A percentile compares a stretch with the other conserved stretches of the same genome.
Evolutionary conservation across 1,140 invertebrate genomes (phyloP).

Genomic region (Dendroctonus valens): DNA sequence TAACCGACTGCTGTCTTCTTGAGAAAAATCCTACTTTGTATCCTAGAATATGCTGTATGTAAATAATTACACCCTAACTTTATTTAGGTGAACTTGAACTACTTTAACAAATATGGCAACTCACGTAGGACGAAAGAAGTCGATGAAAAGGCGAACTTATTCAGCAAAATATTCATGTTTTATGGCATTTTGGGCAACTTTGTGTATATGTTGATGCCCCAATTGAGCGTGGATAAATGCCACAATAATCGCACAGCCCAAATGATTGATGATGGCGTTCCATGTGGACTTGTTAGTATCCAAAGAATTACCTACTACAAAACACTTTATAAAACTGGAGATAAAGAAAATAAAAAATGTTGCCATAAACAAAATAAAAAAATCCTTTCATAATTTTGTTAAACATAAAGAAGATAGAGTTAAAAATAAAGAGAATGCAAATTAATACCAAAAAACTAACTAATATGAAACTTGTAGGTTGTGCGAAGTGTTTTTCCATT

Average conservation of each 20-base stretch:
- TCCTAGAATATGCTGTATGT: no score
- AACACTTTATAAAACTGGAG: no score
- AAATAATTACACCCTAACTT: no score
- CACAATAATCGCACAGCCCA: slow-evolving; percentile 15
- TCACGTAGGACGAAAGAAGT: slow-evolving; percentile 23
- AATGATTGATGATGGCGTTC: slow-evolving; percentile 34
- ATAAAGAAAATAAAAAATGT: no score
- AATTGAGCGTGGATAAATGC: slow-evolving; percentile 36
- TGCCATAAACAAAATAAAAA: no score
- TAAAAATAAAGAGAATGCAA: no score
- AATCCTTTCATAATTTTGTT: no score
- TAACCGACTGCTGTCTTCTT: no score
- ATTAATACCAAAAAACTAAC: no score
- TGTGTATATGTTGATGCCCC: slow-evolving; percentile 38
- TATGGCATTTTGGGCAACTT: slow-evolving; percentile 42
- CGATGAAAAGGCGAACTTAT: slow-evolving; percentile 36
- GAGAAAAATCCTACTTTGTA: no score
- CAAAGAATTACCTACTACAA: no score
- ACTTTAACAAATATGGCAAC: slow-evolving; percentile 35
- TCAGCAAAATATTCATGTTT: slow-evolving; percentile 38
- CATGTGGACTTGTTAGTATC: slow-evolving; percentile 42
- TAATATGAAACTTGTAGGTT: slow-evolving; percentile 25
- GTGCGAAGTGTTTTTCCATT: slow-evolving; percentile 38
- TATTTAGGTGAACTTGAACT: slow-evolving; percentile 11
- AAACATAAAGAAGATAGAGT: no score